These are phyloP conservation scores for Halcyon leucocephala DNA, from an alignment of 2,797 vertebrate species.

Conservation along the genomic window DNA sequence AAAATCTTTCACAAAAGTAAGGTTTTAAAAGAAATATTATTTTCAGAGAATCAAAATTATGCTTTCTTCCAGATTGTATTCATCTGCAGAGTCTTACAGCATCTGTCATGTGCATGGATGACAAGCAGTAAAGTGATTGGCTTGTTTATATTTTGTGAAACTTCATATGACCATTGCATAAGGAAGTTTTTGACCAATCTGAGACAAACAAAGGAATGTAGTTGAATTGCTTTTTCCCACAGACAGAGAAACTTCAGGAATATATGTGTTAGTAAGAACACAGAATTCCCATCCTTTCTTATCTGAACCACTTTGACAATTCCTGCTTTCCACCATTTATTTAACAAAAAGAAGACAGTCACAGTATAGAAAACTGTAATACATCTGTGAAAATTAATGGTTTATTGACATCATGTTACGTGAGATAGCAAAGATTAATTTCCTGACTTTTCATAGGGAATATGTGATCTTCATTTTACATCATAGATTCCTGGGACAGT, in stretches of 20 bases:
- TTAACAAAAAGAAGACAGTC: neutral
- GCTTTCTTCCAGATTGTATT: neutral
- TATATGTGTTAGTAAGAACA: neutral
- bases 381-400: neutral
- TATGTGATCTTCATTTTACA: neutral
- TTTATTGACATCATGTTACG: neutral
- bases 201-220: neutral
- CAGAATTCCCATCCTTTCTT: neutral
- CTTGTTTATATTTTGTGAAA: neutral
- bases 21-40: neutral
- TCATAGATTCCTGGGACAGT: neutral
- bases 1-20: neutral
- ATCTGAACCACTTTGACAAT: neutral
- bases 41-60: neutral
- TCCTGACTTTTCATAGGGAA: neutral
- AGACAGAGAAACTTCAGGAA: neutral
- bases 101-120: neutral
- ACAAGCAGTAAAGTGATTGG: neutral
- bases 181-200: neutral
- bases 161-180: neutral
- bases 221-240: neutral
- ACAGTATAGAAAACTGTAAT: neutral
- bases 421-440: neutral
- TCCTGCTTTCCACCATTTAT: neutral
- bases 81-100: neutral